These are phyloP conservation scores for Australoheros scitulus DNA, from an alignment of 2,113 vertebrate species.

Conservation along the genomic window DNA sequence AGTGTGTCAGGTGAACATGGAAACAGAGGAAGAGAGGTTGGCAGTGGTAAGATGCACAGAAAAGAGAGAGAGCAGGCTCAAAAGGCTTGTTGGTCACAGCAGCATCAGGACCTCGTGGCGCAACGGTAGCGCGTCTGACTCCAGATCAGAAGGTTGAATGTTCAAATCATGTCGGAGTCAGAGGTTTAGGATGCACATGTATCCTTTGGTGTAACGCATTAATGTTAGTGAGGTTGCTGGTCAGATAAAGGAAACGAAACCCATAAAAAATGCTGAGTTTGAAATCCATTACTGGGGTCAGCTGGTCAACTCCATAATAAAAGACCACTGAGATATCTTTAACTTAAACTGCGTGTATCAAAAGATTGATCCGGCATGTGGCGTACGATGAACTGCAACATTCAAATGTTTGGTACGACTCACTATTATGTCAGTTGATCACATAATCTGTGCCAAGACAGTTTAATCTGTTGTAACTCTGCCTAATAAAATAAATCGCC, in stretches of 20 bases:
- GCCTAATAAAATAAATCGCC: too few species aligned
- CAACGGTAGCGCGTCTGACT: constrained; percentile 56
- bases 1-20: background rate
- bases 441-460: background rate
- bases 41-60: background rate
- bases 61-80: background rate
- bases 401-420: background rate
- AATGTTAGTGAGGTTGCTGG: background rate
- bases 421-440: background rate
- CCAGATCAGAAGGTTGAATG: constrained; percentile 57
- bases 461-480: background rate
- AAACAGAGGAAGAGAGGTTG: background rate
- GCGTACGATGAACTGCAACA: background rate
- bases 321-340: background rate
- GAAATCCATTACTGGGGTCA: background rate
- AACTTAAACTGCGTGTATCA: background rate
- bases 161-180: constrained; percentile 61
- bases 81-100: accelerated
- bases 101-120: constrained; percentile 29
- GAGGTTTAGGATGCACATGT: background rate
- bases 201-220: background rate
- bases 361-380: background rate
- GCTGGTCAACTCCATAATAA: background rate
- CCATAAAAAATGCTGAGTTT: accelerated
- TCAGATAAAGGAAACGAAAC: background rate